Evolutionary conservation across 2,888 invertebrate genomes (phyloP).

Genomic region (Hoplodrina blanda): DNA sequence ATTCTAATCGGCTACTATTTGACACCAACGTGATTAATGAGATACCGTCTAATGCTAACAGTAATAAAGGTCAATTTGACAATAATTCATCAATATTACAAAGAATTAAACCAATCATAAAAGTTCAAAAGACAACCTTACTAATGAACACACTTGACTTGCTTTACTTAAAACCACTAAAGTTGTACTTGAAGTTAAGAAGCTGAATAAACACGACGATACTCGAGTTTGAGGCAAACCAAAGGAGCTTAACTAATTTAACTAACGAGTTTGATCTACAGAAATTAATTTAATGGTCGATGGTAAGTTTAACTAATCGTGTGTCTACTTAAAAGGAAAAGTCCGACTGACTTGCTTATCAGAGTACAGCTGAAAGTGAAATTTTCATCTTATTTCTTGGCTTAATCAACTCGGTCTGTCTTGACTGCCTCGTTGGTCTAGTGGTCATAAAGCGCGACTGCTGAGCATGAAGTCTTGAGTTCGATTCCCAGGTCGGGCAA

Average conservation of each 20-base stretch:
- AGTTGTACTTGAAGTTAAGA: slow-evolving; percentile 2
- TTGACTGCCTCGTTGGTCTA: no score
- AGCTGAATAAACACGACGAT: slow-evolving; percentile 17
- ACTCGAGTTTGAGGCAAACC: not conserved
- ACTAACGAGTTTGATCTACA: slow-evolving; percentile 20
- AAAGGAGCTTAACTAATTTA: slow-evolving; percentile 16
- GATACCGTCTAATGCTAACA: no score
- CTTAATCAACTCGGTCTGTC: no score
- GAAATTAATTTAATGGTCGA: slow-evolving; percentile 5
- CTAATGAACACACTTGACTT: slow-evolving; percentile 4
- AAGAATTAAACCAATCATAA: not conserved
- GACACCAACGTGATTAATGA: not conserved
- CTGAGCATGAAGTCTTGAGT: no score
- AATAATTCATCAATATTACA: not conserved
- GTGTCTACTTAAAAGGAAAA: slow-evolving; percentile 8
- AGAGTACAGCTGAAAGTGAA: no score
- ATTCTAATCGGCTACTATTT: not conserved
- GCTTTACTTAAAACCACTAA: not conserved
- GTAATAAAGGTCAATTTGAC: not conserved
- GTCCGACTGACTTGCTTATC: no score
- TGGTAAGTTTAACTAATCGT: slow-evolving; percentile 20
- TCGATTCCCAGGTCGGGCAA: no score
- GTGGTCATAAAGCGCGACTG: no score
- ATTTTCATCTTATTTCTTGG: no score
- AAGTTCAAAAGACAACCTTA: not conserved